Conservation (phyloP, 2,113 vertebrate species). For the Nibea albiflora region DNA sequence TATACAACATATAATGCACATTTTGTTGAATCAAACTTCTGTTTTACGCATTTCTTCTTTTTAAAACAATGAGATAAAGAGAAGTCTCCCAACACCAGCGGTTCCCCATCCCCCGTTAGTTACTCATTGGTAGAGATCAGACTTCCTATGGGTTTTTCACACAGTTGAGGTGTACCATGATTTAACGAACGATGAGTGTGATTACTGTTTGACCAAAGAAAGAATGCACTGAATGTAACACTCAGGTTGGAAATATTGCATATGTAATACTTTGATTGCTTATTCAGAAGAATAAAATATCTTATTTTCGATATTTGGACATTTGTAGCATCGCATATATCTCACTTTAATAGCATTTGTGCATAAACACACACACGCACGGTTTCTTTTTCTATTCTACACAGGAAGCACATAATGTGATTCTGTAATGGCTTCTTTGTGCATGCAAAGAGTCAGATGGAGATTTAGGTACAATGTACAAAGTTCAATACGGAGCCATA, state of each 20-base stretch:
- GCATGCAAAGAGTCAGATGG: background rate
- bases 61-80: background rate
- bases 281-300: background rate
- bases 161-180: background rate
- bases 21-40: background rate
- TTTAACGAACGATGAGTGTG: background rate
- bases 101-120: conserved; percentile 1
- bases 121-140: conserved; percentile 42
- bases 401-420: background rate
- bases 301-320: background rate
- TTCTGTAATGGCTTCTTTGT: background rate
- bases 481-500: background rate
- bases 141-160: background rate
- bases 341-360: background rate
- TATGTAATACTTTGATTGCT: background rate
- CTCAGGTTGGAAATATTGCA: fast-evolving
- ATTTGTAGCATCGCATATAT: background rate
- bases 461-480: background rate
- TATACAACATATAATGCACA: background rate
- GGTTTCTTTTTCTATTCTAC: background rate
- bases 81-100: background rate
- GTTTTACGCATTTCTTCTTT: fast-evolving
- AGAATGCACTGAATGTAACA: background rate
- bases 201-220: background rate
- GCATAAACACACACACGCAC: background rate